Percentiles rank a stretch among this genome's conserved stretches.
Evolutionary conservation across 2,113 vertebrate genomes (phyloP).

Genomic region (Synchiropus splendidus): DNA sequence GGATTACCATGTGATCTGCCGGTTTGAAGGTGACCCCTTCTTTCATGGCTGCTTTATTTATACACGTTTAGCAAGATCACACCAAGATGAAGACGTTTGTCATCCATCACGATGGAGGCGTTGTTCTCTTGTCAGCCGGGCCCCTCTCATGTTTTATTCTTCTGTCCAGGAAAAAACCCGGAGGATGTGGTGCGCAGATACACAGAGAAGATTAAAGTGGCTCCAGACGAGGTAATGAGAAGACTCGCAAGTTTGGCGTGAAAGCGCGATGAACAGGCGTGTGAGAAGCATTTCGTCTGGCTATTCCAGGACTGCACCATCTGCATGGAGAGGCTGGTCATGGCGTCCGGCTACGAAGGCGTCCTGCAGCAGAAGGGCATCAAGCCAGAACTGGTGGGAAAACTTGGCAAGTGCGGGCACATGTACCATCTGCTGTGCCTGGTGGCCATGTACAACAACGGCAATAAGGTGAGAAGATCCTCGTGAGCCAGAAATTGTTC

Average conservation of each 20-base stretch:
- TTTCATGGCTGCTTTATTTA: constrained; percentile 13
- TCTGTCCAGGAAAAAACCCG: constrained; percentile 78
- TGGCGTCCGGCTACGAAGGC: constrained; percentile 89
- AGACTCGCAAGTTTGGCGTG: constrained; percentile 11
- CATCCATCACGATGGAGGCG: constrained; percentile 6
- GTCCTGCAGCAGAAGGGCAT: constrained; percentile 79
- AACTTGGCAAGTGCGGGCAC: constrained; percentile 89
- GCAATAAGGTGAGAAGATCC: constrained; percentile 78
- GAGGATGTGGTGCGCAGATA: constrained; percentile 91
- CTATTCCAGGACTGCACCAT: constrained; percentile 80
- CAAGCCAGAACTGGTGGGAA: constrained; percentile 86
- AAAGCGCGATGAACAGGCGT: constrained; percentile 19
- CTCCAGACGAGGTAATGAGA: constrained; percentile 81
- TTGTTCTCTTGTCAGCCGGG: constrained; percentile 6
- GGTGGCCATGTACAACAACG: constrained; percentile 96
- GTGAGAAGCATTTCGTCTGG: constrained; percentile 30
- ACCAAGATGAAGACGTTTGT: background rate
- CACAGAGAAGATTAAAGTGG: constrained; percentile 87
- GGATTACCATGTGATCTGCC: constrained; percentile 19
- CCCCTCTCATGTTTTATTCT: constrained; percentile 7
- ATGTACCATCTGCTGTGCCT: constrained; percentile 96
- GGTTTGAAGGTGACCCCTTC: constrained; percentile 49
- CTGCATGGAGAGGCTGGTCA: constrained; percentile 84
- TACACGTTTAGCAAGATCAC: background rate
- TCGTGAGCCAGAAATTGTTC: constrained; percentile 36